Conservation (phyloP, 2,888 invertebrate species). For the Agonopterix alstromeriana region DNA sequence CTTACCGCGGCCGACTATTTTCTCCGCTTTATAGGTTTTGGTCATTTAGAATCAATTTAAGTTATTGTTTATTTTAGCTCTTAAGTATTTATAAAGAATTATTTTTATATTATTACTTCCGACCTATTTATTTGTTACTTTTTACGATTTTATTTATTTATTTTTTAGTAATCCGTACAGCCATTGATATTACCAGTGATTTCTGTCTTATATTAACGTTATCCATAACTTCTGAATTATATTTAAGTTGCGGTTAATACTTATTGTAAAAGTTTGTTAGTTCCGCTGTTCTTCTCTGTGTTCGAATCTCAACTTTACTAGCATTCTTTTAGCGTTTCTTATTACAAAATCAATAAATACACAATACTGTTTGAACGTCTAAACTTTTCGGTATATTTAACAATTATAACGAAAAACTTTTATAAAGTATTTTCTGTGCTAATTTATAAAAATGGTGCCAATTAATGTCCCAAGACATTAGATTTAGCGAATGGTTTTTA, state of each 20-base stretch:
- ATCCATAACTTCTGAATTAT: slow-evolving; percentile 3
- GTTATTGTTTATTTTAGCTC: slow-evolving; percentile 40
- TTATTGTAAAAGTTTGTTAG: slow-evolving; percentile 49
- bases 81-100: slow-evolving; percentile 71
- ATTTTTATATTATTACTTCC: slow-evolving; percentile 64
- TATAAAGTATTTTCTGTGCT: neutral
- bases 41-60: slow-evolving; percentile 19
- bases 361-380: too few relatives aligned
- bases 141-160: slow-evolving; percentile 1
- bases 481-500: slow-evolving; percentile 23
- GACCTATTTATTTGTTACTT: slow-evolving; percentile 38
- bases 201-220: slow-evolving; percentile 4
- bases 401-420: neutral
- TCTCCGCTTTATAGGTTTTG: slow-evolving; percentile 27
- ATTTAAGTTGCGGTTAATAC: slow-evolving; percentile 67
- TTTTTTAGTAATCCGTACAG: slow-evolving; percentile 15
- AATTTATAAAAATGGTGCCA: slow-evolving; percentile 52
- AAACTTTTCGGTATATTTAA: neutral
- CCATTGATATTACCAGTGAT: slow-evolving; percentile 39
- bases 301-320: slow-evolving; percentile 59
- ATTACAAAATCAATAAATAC: neutral
- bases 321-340: slow-evolving; percentile 49
- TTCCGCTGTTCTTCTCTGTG: slow-evolving; percentile 42
- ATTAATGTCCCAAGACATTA: slow-evolving; percentile 45
- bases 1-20: slow-evolving; percentile 6